A percentile compares a stretch with the other conserved stretches of the same genome.
Evolutionary conservation across 2,888 invertebrate species (phyloP).

Genomic region (Drosophila dives): DNA sequence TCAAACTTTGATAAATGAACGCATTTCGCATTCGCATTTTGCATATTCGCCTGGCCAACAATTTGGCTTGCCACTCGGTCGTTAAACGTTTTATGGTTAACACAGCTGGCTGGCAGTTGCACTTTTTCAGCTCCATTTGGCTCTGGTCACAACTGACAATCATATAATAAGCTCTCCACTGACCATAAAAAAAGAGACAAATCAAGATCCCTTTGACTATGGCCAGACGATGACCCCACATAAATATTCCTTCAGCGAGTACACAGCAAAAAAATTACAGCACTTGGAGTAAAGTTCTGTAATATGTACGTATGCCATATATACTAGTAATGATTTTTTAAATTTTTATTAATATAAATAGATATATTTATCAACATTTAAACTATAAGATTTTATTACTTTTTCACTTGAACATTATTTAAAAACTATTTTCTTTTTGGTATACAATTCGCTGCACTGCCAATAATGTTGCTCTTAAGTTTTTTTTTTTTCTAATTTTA

Average conservation of each 20-base stretch:
- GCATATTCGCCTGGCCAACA: conserved; percentile 45
- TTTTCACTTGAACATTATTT: background rate
- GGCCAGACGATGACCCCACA: conserved; percentile 51
- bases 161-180: conserved; percentile 25
- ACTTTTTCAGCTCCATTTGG: conserved; percentile 73
- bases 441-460: background rate
- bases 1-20: conserved; percentile 69
- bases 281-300: background rate
- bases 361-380: background rate
- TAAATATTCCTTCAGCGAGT: conserved; percentile 14
- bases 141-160: conserved; percentile 29
- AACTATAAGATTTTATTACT: background rate
- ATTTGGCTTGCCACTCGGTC: conserved; percentile 3
- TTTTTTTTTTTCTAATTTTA: background rate
- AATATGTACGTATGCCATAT: conserved; percentile 7
- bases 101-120: conserved; percentile 54
- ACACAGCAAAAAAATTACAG: conserved; percentile 16
- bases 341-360: no score
- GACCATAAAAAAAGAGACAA: conserved; percentile 42
- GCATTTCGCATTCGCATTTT: conserved; percentile 42
- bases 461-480: background rate
- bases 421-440: background rate
- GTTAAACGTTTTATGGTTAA: conserved; percentile 24
- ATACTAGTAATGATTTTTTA: background rate
- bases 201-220: conserved; percentile 33